Percentiles rank a stretch among this genome's conserved stretches.
phyloP scores from a whole-genome alignment of 2,113 vertebrate species.

The Pungitius pungitius region DNA sequence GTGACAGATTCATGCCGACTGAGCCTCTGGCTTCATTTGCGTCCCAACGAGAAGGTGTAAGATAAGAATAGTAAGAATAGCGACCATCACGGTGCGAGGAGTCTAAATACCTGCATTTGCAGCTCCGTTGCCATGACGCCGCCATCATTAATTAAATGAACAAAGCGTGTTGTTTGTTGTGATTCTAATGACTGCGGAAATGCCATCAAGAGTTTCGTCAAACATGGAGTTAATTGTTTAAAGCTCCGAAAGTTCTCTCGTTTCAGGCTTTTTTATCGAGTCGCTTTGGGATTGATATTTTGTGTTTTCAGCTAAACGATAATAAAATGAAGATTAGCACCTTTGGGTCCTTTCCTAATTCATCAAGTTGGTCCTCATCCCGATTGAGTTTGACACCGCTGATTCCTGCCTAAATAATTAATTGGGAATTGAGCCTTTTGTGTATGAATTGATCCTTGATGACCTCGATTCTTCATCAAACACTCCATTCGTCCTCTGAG shows the following conservation, averaged over 20 bases:
- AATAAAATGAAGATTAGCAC: constrained; percentile 9
- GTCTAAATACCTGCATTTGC: neutral
- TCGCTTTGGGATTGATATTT: constrained; percentile 1
- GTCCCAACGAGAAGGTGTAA: neutral
- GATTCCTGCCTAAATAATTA: constrained; percentile 13
- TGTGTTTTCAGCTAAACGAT: constrained; percentile 11
- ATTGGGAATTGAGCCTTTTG: constrained; percentile 19
- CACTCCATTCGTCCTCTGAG: neutral
- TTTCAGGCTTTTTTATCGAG: neutral
- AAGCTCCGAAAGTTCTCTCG: neutral
- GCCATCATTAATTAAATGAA: neutral
- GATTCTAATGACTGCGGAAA: neutral
- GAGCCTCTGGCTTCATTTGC: neutral
- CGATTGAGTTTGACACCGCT: constrained; percentile 41
- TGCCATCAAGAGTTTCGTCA: neutral
- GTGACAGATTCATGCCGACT: neutral
- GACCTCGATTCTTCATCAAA: neutral
- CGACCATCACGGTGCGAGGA: neutral
- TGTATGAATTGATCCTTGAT: neutral
- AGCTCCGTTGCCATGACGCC: neutral
- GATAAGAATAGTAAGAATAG: neutral
- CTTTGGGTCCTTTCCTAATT: constrained; percentile 15
- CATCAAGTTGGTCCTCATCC: constrained; percentile 3
- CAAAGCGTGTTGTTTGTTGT: neutral
- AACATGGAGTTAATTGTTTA: neutral